Base-by-base conservation (phyloP, 2,888 invertebrate species). In the Phaonia tiefii region DNA sequence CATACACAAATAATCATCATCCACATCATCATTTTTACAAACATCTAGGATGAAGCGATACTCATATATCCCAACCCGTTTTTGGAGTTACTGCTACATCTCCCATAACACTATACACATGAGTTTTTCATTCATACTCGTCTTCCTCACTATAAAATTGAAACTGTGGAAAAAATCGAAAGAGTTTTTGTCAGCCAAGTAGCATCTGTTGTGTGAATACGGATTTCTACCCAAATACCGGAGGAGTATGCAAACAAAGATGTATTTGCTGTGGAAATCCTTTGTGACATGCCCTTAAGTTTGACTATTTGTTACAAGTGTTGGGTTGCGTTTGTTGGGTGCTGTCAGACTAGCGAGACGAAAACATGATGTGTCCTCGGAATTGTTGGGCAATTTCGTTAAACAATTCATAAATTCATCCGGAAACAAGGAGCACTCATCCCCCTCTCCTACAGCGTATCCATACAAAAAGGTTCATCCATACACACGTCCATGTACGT, bases 221-320 rank as follows among this genome's bases (percentile, higher is more conserved):
- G 78, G 78, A 81, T 78, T 78, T 78, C 42, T 20, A 70, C 49
- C 65, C 75, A 42, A 78, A 78, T 75, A 81, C 75, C 71, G 26
- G 74, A 77, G 74, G 74, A 77, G 74, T 80, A 70, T 66, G 77
- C 54, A 69, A 78, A 78, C 75, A 75, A 78, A 78, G 75, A 81
- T 72, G 72, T 81, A 81, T 81, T 78, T 63, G 81, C 72, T 81
- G 81, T 81, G 81, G 81, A 81, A 81, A 81, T 81, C 81, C 81
- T 81, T 72, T 81, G 81, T 81, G 81, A 81, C 81, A 81, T 78
- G 75, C 78, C 69, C 78, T 81, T 81, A 81, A 81, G 81, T 81
- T 81, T 81, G 81, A 81, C 78, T 81, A 81, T 81, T 81, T 81
- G 81, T 81, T 78, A 78, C 75, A 78, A 78, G 56, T 78, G 78